Percentiles rank a stretch among this genome's conserved stretches.
phyloP scores from a whole-genome alignment of 1,140 invertebrate species.

The Drosophila triauraria region DNA sequence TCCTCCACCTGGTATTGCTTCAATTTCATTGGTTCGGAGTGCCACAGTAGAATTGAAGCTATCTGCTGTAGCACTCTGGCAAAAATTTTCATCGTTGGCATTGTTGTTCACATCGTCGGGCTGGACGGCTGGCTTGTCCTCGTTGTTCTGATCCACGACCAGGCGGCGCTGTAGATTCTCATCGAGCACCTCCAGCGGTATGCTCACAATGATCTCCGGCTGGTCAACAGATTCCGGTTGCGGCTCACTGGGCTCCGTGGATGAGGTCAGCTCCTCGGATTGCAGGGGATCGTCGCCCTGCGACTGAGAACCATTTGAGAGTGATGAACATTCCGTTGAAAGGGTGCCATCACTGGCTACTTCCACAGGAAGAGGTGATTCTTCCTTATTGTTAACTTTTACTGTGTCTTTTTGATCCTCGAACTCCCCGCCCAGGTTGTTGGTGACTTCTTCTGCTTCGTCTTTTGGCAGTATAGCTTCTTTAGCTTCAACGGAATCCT shows the following conservation, averaged over 20 bases:
- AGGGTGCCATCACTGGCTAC: background rate
- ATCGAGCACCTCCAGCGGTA: slow-evolving; percentile 54
- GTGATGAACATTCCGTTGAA: background rate
- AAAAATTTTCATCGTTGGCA: slow-evolving; percentile 74
- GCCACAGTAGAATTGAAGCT: slow-evolving; percentile 80
- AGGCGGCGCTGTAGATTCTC: slow-evolving; percentile 62
- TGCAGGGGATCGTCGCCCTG: slow-evolving; percentile 25
- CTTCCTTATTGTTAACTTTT: slow-evolving; percentile 8
- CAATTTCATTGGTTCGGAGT: slow-evolving; percentile 63
- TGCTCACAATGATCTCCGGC: slow-evolving; percentile 64
- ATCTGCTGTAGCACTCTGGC: slow-evolving; percentile 79
- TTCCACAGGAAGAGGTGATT: background rate
- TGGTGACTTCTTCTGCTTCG: background rate
- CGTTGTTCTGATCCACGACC: slow-evolving; percentile 8
- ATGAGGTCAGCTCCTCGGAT: slow-evolving; percentile 53
- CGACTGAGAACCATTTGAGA: background rate
- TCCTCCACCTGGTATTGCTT: slow-evolving; percentile 43
- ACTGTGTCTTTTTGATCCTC: slow-evolving; percentile 4
- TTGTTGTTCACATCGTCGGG: slow-evolving; percentile 70
- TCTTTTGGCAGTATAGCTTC: background rate
- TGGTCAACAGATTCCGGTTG: slow-evolving; percentile 5
- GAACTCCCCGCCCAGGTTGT: background rate
- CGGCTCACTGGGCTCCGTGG: slow-evolving; percentile 29
- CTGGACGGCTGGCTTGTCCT: background rate
- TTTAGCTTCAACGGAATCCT: background rate